Base-by-base conservation (phyloP, 2,888 invertebrate species). In the Metallyticus violacea region DNA sequence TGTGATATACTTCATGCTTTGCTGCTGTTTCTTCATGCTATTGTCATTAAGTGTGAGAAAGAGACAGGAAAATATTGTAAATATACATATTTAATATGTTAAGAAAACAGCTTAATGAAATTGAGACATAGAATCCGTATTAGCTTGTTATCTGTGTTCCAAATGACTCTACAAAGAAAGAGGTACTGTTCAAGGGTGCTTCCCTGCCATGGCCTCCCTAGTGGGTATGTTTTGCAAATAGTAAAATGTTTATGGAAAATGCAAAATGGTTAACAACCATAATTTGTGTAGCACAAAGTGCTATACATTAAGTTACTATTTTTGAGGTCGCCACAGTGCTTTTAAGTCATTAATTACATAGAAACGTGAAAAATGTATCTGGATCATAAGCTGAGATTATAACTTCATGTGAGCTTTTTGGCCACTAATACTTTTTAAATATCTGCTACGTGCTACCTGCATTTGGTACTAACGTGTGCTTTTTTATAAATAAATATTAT, bases 391-490 rank as follows among this genome's bases (percentile, higher is more conserved):
- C 40, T 62, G 40, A 62, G 40, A 62, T 15, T 26, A 28, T 79
- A 2, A 81, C 30, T n/a, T n/a, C 26, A 15, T 78, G 30, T 85
- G 85, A 30, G 77, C 30, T 85, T 29, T 78, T 27, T 28, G 78
- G 29, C 30, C 85, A 85, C 77, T 15, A 22, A n/a, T 25, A 78
- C 77, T 29, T 81, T 77, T 6, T 26, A 85, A 80, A 40, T 40
- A 81, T 80, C 28, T 85, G 85, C 85, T 85, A 85, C 85, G 40
- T 85, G 85, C 85, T 85, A 85, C 85, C 85, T 85, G 85, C 85
- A 85, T 85, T 80, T 85, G 85, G 80, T 85, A 76, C 76, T 80
- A 76, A n/a, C 62, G 80, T 85, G 79, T 77, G 80, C 80, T 80
- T 79, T 82, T 85, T 85, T 27, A 22, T 26, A 30, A 25, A n/a